Conservation (phyloP, 1,140 invertebrate species). For the Pinna nobilis region DNA sequence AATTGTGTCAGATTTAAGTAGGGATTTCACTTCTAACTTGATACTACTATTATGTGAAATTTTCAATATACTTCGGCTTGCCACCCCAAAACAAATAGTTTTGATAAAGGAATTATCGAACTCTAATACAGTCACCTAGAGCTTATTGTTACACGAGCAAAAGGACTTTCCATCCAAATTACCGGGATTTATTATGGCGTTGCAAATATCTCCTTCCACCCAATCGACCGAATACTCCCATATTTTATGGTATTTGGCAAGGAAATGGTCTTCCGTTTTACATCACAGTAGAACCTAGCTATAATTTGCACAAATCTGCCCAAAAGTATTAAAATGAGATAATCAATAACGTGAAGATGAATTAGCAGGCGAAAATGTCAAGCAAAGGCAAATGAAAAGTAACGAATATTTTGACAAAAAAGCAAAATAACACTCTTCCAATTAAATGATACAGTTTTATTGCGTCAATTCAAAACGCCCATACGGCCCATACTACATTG, state of each 20-base stretch:
- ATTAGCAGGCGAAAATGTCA: slow-evolving; percentile 24
- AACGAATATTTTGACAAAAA: slow-evolving; percentile 18
- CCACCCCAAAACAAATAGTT: slow-evolving; percentile 28
- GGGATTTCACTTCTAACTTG: slow-evolving; percentile 39
- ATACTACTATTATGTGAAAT: slow-evolving; percentile 44
- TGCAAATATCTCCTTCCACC: slow-evolving; percentile 35
- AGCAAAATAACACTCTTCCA: neutral
- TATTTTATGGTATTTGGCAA: slow-evolving; percentile 29
- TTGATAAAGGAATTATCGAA: slow-evolving; percentile 19
- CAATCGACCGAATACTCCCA: slow-evolving; percentile 34
- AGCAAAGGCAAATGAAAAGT: neutral
- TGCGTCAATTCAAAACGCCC: slow-evolving; percentile 1
- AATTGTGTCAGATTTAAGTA: slow-evolving; percentile 38
- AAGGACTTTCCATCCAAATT: slow-evolving; percentile 28
- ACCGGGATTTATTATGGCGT: slow-evolving; percentile 36
- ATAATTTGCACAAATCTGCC: slow-evolving; percentile 12
- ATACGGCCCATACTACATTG: slow-evolving; percentile 18
- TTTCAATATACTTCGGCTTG: slow-evolving; percentile 37
- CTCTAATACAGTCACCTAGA: slow-evolving; percentile 9
- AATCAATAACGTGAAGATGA: slow-evolving; percentile 24
- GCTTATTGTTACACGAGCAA: slow-evolving; percentile 28
- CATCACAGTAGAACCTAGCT: slow-evolving; percentile 23
- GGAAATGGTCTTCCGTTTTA: slow-evolving; percentile 41
- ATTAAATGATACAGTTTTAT: slow-evolving; percentile 6
- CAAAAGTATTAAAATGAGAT: slow-evolving; percentile 20